A percentile compares a stretch with the other conserved stretches of the same genome.
These are phyloP conservation scores for Calliphora vomitoria DNA, from an alignment of 2,888 invertebrate genomes.

Conservation along the genomic window DNA sequence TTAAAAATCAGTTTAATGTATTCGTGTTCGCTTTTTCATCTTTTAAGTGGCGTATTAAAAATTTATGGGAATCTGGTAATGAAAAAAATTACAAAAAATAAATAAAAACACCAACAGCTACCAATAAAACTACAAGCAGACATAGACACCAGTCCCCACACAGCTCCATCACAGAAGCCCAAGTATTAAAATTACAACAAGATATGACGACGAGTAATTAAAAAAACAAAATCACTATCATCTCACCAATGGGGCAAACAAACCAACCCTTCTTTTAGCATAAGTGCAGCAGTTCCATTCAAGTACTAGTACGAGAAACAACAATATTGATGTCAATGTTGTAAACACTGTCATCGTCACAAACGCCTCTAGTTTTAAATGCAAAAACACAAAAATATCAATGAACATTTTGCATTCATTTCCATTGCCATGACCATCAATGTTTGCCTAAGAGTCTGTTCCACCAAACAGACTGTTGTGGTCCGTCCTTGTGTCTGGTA, in stretches of 20 bases:
- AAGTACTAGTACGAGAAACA: conserved; percentile 6
- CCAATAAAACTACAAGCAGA: conserved; percentile 18
- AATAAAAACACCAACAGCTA: background rate
- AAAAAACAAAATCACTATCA: conserved; percentile 66
- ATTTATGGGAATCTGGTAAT: conserved; percentile 70
- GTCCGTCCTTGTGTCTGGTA: conserved; percentile 13
- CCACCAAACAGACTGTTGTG: background rate
- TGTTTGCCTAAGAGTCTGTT: conserved; percentile 15
- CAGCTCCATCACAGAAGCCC: conserved; percentile 53
- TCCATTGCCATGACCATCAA: conserved; percentile 62
- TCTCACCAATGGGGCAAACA: background rate
- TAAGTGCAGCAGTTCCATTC: conserved; percentile 12
- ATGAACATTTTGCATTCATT: conserved; percentile 61
- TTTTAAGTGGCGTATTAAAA: conserved; percentile 72
- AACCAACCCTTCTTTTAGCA: conserved; percentile 37
- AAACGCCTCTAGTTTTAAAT: conserved; percentile 68
- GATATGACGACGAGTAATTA: conserved; percentile 70
- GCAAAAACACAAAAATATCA: conserved; percentile 57
- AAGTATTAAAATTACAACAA: conserved; percentile 63
- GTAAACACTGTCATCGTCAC: conserved; percentile 67
- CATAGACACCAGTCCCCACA: conserved; percentile 4
- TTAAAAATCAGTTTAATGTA: conserved; percentile 57
- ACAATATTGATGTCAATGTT: conserved; percentile 67
- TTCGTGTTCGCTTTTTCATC: conserved; percentile 46
- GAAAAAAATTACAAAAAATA: conserved; percentile 14